These are phyloP conservation scores for Hephaestus fuliginosus DNA, from an alignment of 2,797 vertebrate species.

Conservation along the genomic window DNA sequence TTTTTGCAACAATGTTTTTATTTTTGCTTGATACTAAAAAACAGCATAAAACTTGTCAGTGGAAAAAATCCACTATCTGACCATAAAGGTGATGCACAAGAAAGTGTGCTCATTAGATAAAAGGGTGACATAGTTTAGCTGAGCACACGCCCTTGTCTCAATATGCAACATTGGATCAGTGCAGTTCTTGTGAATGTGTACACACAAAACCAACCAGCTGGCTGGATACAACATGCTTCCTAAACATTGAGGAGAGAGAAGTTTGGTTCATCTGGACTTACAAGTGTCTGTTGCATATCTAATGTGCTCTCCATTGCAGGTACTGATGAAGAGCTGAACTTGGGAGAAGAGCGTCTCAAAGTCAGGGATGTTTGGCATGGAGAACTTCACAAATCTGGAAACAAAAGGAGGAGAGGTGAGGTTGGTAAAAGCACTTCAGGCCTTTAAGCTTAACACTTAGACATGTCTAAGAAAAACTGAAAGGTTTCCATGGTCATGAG, in stretches of 20 bases:
- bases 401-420: neutral
- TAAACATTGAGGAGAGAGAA: neutral
- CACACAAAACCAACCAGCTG: neutral
- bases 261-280: constrained; percentile 80
- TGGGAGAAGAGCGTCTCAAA: constrained; percentile 99
- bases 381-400: constrained; percentile 98
- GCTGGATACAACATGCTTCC: neutral
- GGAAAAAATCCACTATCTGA: neutral
- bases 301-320: constrained; percentile 99
- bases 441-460: neutral
- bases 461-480: neutral
- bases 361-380: constrained; percentile 99
- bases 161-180: neutral
- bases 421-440: neutral
- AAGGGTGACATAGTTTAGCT: neutral
- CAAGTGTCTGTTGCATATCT: constrained; percentile 99
- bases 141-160: neutral
- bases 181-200: neutral
- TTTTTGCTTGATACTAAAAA: neutral
- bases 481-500: neutral
- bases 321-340: constrained; percentile 99
- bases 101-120: neutral
- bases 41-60: neutral
- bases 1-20: neutral
- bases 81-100: neutral